Evolutionary conservation across 2,797 vertebrate species (phyloP).

Genomic region (Esox masquinongy): DNA sequence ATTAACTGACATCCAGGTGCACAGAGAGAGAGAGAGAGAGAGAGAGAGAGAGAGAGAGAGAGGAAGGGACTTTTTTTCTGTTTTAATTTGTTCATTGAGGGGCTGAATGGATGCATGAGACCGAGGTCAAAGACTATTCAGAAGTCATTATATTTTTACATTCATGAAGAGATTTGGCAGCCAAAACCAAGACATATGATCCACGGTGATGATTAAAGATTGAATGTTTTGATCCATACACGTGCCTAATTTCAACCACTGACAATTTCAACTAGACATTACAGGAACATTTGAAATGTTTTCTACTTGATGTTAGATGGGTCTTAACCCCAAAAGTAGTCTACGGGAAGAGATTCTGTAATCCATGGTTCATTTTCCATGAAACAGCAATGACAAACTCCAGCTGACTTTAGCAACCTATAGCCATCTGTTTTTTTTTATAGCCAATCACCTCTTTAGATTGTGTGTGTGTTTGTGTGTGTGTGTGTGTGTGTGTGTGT

Average conservation of each 20-base stretch:
- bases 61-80: not conserved
- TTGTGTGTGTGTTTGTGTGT: no score
- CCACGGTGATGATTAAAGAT: not conserved
- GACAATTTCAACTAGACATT: not conserved
- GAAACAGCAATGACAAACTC: no score
- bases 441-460: no score
- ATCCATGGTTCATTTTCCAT: no score
- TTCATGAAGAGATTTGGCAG: slow-evolving; percentile 49
- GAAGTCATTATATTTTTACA: slow-evolving; percentile 64
- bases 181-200: slow-evolving; percentile 30
- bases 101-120: slow-evolving; percentile 42
- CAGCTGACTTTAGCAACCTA: no score
- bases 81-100: slow-evolving; percentile 26
- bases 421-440: no score
- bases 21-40: slow-evolving; percentile 17
- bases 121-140: slow-evolving; percentile 30
- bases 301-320: no score
- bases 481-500: no score
- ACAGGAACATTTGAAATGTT: no score
- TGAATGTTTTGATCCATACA: not conserved
- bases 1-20: slow-evolving; percentile 50
- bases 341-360: no score
- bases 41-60: slow-evolving; percentile 7
- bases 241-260: not conserved
- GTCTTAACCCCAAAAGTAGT: no score